phyloP scores from a whole-genome alignment of 2,888 invertebrate genomes.

The Hyposoter didymator region DNA sequence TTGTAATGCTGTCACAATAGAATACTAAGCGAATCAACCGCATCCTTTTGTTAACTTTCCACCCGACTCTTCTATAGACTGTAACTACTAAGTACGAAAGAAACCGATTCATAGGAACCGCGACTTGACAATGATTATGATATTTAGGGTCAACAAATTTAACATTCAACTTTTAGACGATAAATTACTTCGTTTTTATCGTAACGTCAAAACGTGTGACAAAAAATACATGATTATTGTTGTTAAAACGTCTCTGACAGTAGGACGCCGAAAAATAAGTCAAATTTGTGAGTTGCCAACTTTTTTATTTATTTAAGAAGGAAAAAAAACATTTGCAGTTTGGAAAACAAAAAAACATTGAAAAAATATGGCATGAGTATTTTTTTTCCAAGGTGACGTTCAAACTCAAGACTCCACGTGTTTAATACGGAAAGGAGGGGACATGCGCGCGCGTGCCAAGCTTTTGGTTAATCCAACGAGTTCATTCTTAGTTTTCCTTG shows the following conservation, averaged over 20 bases:
- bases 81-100: conserved; percentile 2
- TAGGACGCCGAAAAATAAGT: too few species aligned
- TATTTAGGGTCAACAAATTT: not conserved
- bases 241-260: too few species aligned
- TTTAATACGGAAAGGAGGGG: conserved; percentile 3
- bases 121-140: not conserved
- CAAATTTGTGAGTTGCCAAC: not conserved
- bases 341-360: not conserved
- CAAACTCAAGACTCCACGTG: not conserved
- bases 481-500: conserved; percentile 16
- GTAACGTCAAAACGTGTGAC: too few species aligned
- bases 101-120: not conserved
- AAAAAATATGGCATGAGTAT: not conserved
- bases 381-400: not conserved
- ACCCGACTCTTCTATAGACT: not conserved
- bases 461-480: conserved; percentile 21
- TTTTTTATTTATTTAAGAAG: not conserved
- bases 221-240: too few species aligned
- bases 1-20: conserved; percentile 34
- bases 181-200: too few species aligned
- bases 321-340: not conserved
- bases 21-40: conserved; percentile 49
- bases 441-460: conserved; percentile 61
- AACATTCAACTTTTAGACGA: not conserved
- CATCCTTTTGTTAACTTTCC: conserved; percentile 30